A percentile compares a stretch with the other conserved stretches of the same genome.
phyloP scores from a whole-genome alignment of 2,888 invertebrate species.

The Bhutanitis thaidina region DNA sequence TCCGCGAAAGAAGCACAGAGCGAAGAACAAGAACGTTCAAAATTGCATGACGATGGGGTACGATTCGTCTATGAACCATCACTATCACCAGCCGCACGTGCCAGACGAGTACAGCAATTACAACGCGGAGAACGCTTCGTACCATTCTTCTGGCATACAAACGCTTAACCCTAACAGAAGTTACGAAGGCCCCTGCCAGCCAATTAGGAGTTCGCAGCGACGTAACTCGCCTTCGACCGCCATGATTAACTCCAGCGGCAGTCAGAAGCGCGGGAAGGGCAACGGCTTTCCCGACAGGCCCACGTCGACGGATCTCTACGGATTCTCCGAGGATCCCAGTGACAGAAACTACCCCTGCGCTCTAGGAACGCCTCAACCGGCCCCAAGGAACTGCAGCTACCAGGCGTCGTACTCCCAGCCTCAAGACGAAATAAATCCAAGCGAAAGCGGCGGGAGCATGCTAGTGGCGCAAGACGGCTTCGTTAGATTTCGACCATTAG shows the following conservation, averaged over 20 bases:
- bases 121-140: constrained; percentile 71
- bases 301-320: constrained; percentile 81
- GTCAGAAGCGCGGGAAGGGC: constrained; percentile 72
- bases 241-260: constrained; percentile 68
- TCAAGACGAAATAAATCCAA: constrained; percentile 71
- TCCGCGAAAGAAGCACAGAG: constrained; percentile 71
- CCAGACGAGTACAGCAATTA: constrained; percentile 72
- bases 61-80: constrained; percentile 72
- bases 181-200: constrained; percentile 64
- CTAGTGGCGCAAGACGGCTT: constrained; percentile 95
- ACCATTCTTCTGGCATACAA: constrained; percentile 74
- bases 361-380: constrained; percentile 72
- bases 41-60: constrained; percentile 81
- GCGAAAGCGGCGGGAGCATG: constrained; percentile 84
- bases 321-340: constrained; percentile 72
- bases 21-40: constrained; percentile 74
- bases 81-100: constrained; percentile 76
- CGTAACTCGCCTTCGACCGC: constrained; percentile 69
- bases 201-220: constrained; percentile 63
- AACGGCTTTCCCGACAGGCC: constrained; percentile 82
- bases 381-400: constrained; percentile 68
- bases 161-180: constrained; percentile 74
- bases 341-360: constrained; percentile 67
- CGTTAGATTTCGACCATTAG: constrained; percentile 89
- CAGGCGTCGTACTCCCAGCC: constrained; percentile 78